Conservation (phyloP, 1,140 invertebrate species). For the Drosophila punjabiensis region DNA sequence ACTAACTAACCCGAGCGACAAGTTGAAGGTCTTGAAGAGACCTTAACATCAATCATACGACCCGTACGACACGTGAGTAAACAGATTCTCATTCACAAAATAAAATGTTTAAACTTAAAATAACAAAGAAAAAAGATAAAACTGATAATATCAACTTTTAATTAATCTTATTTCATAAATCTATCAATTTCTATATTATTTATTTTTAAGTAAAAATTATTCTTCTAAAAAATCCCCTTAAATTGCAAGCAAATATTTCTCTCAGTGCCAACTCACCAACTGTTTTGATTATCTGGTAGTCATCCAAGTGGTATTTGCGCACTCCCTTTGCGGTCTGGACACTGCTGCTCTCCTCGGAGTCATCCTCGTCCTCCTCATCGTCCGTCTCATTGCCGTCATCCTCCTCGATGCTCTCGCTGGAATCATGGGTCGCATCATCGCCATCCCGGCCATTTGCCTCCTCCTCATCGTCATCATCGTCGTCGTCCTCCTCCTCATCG, state of each 20-base stretch:
- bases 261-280: slow-evolving; percentile 88
- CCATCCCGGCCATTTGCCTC: slow-evolving; percentile 58
- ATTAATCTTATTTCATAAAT: too few relatives aligned
- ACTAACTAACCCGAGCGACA: slow-evolving; percentile 28
- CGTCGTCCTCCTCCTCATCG: slow-evolving; percentile 51
- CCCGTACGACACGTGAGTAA: slow-evolving; percentile 20
- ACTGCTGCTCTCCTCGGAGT: slow-evolving; percentile 85
- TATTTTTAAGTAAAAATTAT: too few relatives aligned
- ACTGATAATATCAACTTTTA: not conserved
- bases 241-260: not conserved
- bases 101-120: not conserved
- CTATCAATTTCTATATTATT: too few relatives aligned
- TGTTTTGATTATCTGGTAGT: slow-evolving; percentile 93
- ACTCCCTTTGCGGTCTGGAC: slow-evolving; percentile 88
- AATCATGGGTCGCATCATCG: slow-evolving; percentile 67
- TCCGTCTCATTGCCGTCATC: slow-evolving; percentile 82
- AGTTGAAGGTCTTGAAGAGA: slow-evolving; percentile 47
- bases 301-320: slow-evolving; percentile 90
- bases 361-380: slow-evolving; percentile 76
- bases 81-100: slow-evolving; percentile 7
- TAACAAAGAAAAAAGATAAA: too few relatives aligned
- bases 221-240: too few relatives aligned
- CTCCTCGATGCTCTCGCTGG: slow-evolving; percentile 73
- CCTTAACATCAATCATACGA: slow-evolving; percentile 53
- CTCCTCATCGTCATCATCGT: slow-evolving; percentile 58